Base-by-base conservation (phyloP, 2,797 vertebrate species). In the Helicolenus hilgendorfi region DNA sequence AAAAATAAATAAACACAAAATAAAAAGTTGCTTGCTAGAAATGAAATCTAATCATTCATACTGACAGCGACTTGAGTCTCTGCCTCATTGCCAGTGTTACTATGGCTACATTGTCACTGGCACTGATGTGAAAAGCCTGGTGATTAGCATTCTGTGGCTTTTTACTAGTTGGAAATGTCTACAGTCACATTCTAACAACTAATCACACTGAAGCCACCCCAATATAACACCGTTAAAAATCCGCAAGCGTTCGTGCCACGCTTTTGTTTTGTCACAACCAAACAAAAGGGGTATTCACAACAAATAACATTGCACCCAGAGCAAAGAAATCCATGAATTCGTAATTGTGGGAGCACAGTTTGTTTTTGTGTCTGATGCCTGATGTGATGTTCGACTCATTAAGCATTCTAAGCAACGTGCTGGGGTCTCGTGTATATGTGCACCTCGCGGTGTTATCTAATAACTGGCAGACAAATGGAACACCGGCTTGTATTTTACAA, bases 401-500 rank as follows among this genome's bases (percentile, higher is more conserved):
- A 95, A 38, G 76, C 69, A 95, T 97, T 97, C 93, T 14, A 35
- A 91, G 93, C 94, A 89, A 88, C 79, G 82, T 53, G 73, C 81
- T 2, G 70, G 74, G 89, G 89, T 88, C 84, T 79, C 49, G 68
- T 83, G 83, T 92, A 85, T 88, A 81, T 73, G 72, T 77, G 88
- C 92, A 94, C 94, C 94, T 95, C 72, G 15, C 79, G 27, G 88
- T 95, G 92, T 95, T 92, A 92, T 91, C 84, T 88, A 92, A 95
- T 96, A 96, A 97, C 94, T 90, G 88, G 79, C 92, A 92, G 85
- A 95, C 94, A 96, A 95, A 96, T 90, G 87, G 86, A 95, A 94
- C 72, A 72, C 64, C 65, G 83, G 84, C 87, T 94, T 95, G 88
- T 90, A 88, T 96, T 96, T 96, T 89, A 90, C 80, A 94, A 93